phyloP scores from a whole-genome alignment of 2,797 vertebrate species.

The Pangasius macronema region DNA sequence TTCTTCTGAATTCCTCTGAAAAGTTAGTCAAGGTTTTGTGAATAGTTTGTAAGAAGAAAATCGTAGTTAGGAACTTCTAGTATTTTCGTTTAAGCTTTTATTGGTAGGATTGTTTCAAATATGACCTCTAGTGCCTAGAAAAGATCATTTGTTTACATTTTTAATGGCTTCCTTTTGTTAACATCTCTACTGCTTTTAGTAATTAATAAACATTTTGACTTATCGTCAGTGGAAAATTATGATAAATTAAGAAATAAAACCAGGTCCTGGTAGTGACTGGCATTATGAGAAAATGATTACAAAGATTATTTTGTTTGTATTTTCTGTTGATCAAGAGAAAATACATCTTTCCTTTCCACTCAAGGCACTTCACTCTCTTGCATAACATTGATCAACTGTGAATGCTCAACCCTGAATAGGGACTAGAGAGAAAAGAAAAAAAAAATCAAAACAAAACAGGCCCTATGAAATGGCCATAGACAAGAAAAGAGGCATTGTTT shows the following conservation, averaged over 20 bases:
- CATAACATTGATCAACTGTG: conserved; percentile 29
- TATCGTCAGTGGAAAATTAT: not conserved
- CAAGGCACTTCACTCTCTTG: conserved; percentile 7
- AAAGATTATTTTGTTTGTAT: not conserved
- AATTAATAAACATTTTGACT: not conserved
- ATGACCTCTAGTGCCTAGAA: not conserved
- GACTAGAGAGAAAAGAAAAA: conserved; percentile 14
- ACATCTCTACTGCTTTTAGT: not conserved
- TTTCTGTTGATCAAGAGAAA: not conserved
- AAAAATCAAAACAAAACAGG: conserved; percentile 38
- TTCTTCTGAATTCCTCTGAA: not conserved
- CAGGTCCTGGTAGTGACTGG: conserved; percentile 4
- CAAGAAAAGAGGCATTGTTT: conserved; percentile 58
- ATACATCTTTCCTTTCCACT: not conserved
- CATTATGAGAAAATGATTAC: not conserved
- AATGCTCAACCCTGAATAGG: conserved; percentile 42
- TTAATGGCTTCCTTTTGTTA: not conserved
- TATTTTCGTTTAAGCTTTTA: not conserved
- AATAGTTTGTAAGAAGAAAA: not conserved
- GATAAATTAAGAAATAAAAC: not conserved
- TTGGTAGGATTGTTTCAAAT: not conserved
- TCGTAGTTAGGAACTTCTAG: not conserved
- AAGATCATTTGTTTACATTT: not conserved
- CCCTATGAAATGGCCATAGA: conserved; percentile 37
- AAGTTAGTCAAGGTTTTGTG: not conserved